Evolutionary conservation across 2,797 vertebrate species (phyloP).

Genomic region (Anguilla marmorata): DNA sequence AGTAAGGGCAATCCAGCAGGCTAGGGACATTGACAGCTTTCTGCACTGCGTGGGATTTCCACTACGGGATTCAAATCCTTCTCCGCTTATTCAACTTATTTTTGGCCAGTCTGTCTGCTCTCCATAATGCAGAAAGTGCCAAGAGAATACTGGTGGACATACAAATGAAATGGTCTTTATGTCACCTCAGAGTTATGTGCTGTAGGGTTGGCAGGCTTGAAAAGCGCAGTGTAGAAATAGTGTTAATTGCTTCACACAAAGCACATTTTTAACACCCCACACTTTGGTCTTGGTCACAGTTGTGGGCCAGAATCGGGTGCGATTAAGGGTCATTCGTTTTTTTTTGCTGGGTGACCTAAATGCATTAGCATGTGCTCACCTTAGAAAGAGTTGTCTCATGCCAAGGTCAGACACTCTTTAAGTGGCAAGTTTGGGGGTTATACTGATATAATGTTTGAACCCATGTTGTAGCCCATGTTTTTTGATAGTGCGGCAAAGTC

Average conservation of each 20-base stretch:
- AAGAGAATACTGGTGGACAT: not conserved
- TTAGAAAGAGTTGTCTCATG: not conserved
- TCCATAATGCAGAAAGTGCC: not conserved
- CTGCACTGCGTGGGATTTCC: not conserved
- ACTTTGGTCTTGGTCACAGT: conserved; percentile 44
- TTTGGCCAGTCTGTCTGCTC: not conserved
- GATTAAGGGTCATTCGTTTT: conserved; percentile 45
- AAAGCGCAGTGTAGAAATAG: conserved; percentile 26
- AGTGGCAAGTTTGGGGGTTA: conserved; percentile 25
- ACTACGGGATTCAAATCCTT: conserved; percentile 25
- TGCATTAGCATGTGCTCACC: not conserved
- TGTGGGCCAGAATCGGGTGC: conserved; percentile 52
- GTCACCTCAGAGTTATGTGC: conserved; percentile 26
- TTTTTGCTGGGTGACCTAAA: not conserved
- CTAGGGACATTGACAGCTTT: not conserved
- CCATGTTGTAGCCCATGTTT: conserved; percentile 52
- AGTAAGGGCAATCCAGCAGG: conserved; percentile 24
- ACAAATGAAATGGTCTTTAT: conserved; percentile 25
- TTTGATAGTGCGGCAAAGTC: not conserved
- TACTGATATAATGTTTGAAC: conserved; percentile 47
- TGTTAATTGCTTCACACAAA: conserved; percentile 27
- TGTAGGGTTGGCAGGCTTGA: conserved; percentile 48
- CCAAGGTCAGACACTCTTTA: not conserved
- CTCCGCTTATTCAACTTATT: conserved; percentile 1
- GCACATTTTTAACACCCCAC: conserved; percentile 35